Evolutionary conservation across 1,140 invertebrate genomes (phyloP), one percentile per base, ranked within the genome.

Genomic region (Aphaenogaster rudis): DNA sequence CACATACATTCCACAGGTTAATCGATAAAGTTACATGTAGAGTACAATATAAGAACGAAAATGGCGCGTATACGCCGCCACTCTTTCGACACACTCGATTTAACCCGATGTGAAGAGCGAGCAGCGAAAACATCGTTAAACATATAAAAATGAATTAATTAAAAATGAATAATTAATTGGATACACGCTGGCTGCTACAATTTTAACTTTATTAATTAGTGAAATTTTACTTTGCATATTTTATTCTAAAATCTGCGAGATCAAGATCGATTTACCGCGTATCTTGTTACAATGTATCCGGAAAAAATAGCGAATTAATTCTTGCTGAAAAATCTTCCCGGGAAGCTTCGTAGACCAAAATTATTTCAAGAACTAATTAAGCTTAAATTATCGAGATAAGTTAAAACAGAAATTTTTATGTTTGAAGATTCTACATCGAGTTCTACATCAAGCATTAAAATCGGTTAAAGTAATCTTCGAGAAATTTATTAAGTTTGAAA

Each of bases 11-110:
- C 74, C 33, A 79, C 61, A 79, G 45, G 77, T 52, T 63, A 79
- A 79, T 79, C 77, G 77, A 79, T 79, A 79, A 79, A 79, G 33
- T 79, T 79, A 79, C 77, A 79, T 66, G 42, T 50, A 15, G 61
- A 79, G 42, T 66, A 79, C 17, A 79, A 50, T 66, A 79, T 78
- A 63, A 78, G 76, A 64, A 78, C 21, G 57, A 78, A 61, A 63
- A 48, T 64, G 39, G 36, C 54, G 57, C 74, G 21, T n/a, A 63
- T 63, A 61, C n/a, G 21, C 39, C 39, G 54, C 39, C 39, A 4
- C 21, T 78, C 59, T 64, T 21, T 54, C 11, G 15, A 7, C 5
- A 74, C 9, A 54, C 50, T 74, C 50, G 48, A 33, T 78, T 78
- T 78, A 63, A 64, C 28, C n/a, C 36, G 11, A 63, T 33, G 28